Percentiles rank a stretch among this genome's conserved stretches.
These are phyloP conservation scores for Montipora sp. DNA, from an alignment of 64 coral and sea anemone species.

Conservation along the genomic window DNA sequence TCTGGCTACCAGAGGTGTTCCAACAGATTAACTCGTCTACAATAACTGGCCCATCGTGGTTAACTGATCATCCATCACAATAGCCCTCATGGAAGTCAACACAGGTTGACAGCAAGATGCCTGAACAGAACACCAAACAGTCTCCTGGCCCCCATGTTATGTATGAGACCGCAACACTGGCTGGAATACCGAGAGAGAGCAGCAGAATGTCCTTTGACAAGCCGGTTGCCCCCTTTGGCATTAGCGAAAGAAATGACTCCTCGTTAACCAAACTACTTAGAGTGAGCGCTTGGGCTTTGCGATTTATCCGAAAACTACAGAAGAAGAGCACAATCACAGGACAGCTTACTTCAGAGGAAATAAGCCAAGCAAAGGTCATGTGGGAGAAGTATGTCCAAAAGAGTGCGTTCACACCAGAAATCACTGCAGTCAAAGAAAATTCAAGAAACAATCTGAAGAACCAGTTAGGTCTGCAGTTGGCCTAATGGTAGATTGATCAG, in stretches of 20 bases:
- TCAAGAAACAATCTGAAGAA: conserved; percentile 13
- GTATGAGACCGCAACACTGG: conserved; percentile 10
- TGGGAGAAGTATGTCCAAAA: neutral
- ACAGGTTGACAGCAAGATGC: no score
- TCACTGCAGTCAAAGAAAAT: conserved; percentile 5
- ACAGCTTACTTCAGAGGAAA: neutral
- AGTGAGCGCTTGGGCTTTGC: conserved; percentile 37
- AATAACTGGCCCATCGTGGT: no score
- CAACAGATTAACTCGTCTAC: no score
- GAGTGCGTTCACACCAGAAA: neutral
- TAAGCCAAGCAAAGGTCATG: neutral
- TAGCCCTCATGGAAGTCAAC: no score
- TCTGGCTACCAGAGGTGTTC: no score
- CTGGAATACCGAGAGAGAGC: conserved; percentile 17
- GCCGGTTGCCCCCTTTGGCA: conserved; percentile 5
- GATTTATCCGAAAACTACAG: conserved; percentile 48
- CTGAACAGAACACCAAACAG: neutral
- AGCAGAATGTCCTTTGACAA: conserved; percentile 1
- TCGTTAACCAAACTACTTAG: conserved; percentile 43
- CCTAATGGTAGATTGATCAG: neutral
- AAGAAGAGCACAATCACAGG: neutral
- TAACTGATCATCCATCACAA: no score
- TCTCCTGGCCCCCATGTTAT: neutral
- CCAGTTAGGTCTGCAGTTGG: no score
- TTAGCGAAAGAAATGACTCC: no score